Evolutionary conservation across 37 sponge, comb jelly and placozoan species (phyloP).

Genomic region (Aphrocallistes beatrix): DNA sequence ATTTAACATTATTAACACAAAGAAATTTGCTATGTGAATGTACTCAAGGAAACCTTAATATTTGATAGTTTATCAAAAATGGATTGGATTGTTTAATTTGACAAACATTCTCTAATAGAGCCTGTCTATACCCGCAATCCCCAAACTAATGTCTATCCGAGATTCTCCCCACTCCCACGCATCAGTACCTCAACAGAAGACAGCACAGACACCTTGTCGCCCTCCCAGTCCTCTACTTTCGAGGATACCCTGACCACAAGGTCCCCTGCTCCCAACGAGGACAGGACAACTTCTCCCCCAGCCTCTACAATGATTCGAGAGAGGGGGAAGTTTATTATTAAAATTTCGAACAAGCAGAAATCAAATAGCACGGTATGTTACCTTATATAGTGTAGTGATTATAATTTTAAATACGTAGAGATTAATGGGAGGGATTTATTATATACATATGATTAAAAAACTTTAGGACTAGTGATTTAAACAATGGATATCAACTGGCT

Average conservation of each 20-base stretch:
- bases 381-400: no score
- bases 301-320: background rate
- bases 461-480: no score
- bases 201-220: background rate
- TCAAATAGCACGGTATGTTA: background rate
- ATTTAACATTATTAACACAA: no score
- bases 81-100: no score
- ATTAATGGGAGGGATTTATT: no score
- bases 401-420: no score
- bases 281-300: background rate
- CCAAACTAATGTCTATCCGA: background rate
- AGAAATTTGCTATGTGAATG: no score
- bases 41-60: no score
- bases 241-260: background rate
- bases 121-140: background rate
- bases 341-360: background rate
- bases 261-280: background rate
- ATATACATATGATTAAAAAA: no score
- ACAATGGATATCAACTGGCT: no score
- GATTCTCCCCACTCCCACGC: background rate
- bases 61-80: no score
- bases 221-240: background rate
- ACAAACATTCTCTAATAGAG: no score
- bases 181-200: background rate
- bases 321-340: background rate